Evolutionary conservation across 2,797 vertebrate species (phyloP).

Genomic region (Lagorchestes hirsutus): DNA sequence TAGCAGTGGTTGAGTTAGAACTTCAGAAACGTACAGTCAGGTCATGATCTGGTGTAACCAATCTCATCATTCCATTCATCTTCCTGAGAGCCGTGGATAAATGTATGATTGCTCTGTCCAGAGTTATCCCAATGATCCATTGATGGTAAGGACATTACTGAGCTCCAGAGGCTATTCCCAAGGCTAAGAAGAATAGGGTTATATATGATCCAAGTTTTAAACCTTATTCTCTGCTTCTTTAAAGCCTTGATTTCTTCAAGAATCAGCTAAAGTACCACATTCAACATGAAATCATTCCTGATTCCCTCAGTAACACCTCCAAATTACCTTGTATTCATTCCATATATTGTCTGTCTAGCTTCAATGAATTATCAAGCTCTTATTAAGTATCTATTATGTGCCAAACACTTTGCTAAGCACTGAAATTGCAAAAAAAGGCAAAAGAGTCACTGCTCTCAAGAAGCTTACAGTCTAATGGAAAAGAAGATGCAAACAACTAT

Average conservation of each 20-base stretch:
- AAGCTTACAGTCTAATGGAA: neutral
- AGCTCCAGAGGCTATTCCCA: neutral
- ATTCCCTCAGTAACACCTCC: neutral
- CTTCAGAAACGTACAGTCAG: constrained; percentile 15
- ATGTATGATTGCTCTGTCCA: neutral
- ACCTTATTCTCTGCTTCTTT: neutral
- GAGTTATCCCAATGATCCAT: neutral
- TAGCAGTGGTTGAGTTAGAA: constrained; percentile 30
- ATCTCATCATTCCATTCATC: neutral
- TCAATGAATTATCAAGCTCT: neutral
- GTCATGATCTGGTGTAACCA: neutral
- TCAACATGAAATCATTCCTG: neutral
- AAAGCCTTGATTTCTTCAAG: neutral
- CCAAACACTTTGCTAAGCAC: neutral
- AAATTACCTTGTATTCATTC: neutral
- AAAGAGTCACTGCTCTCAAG: neutral
- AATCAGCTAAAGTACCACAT: neutral
- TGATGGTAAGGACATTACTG: neutral
- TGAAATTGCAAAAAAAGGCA: neutral
- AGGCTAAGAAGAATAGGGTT: neutral
- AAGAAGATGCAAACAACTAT: neutral
- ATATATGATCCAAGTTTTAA: neutral
- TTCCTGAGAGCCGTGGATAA: neutral
- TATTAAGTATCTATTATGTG: neutral
- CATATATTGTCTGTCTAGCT: neutral